phyloP scores from a whole-genome alignment of 2,888 invertebrate species.

The Apotomis turbidana region DNA sequence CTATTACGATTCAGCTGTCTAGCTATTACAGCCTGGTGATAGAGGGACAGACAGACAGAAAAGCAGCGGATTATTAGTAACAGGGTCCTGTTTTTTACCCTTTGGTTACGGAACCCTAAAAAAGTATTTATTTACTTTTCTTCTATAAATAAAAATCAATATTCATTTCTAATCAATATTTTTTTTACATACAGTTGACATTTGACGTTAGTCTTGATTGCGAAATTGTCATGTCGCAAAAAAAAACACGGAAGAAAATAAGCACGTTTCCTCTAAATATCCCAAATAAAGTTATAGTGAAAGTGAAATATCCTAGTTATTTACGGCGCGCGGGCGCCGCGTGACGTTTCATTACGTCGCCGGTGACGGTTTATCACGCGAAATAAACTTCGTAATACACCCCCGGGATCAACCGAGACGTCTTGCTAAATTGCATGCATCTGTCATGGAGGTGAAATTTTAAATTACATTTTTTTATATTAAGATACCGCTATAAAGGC shows the following conservation, averaged over 20 bases:
- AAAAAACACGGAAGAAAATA: neutral
- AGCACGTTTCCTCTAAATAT: neutral
- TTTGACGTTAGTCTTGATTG: too few species aligned
- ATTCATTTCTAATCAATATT: too few species aligned
- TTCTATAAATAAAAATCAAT: too few species aligned
- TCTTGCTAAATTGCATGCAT: neutral
- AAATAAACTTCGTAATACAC: slow-evolving; percentile 9
- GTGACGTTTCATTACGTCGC: slow-evolving; percentile 12
- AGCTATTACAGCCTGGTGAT: too few species aligned
- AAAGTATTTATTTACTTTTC: too few species aligned
- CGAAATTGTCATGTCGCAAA: too few species aligned
- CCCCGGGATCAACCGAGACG: neutral
- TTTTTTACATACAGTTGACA: too few species aligned
- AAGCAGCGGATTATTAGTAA: too few species aligned
- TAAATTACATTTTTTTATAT: neutral
- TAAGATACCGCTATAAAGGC: neutral
- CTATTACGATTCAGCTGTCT: too few species aligned
- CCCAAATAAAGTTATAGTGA: neutral
- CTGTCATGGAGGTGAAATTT: neutral
- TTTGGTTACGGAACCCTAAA: too few species aligned
- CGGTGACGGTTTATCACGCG: neutral
- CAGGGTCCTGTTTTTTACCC: too few species aligned
- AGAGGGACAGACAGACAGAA: too few species aligned
- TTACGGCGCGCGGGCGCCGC: neutral
- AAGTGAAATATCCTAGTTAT: slow-evolving; percentile 3